Conservation (phyloP, 1,140 invertebrate species). For the Lineus longissimus region DNA sequence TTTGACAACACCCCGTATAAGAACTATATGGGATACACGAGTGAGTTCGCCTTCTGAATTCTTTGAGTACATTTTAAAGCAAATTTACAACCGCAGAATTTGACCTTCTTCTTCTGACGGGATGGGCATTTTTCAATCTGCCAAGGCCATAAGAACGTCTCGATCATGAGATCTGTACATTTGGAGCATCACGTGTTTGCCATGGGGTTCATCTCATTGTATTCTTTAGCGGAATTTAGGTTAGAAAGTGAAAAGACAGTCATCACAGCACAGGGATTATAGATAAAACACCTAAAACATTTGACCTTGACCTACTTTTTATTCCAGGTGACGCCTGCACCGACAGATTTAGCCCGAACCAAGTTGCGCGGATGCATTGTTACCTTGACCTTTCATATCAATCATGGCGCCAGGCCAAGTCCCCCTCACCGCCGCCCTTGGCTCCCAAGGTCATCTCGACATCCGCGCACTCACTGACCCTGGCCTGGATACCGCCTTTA, state of each 20-base stretch:
- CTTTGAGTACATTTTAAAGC: too few relatives aligned
- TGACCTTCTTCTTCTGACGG: too few relatives aligned
- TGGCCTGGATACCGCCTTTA: constrained; percentile 36
- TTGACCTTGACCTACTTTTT: background rate
- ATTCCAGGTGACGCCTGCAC: constrained; percentile 40
- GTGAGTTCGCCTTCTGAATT: constrained; percentile 19
- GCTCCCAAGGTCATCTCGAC: constrained; percentile 34
- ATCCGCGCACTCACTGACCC: constrained; percentile 16
- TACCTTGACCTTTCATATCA: constrained; percentile 47
- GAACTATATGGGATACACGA: constrained; percentile 51
- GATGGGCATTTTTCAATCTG: too few relatives aligned
- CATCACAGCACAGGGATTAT: too few relatives aligned
- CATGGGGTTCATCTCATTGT: too few relatives aligned
- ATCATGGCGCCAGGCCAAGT: constrained; percentile 23
- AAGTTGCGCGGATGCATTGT: constrained; percentile 50
- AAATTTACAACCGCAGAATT: too few relatives aligned
- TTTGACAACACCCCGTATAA: constrained; percentile 37
- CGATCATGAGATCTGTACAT: too few relatives aligned
- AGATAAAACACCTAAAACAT: too few relatives aligned
- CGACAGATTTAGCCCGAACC: constrained; percentile 42
- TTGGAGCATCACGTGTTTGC: too few relatives aligned
- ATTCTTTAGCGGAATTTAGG: too few relatives aligned
- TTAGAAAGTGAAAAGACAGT: too few relatives aligned
- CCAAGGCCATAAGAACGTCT: too few relatives aligned
- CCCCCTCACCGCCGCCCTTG: constrained; percentile 35